Conservation (phyloP, 1,140 invertebrate genomes). For the Drosophila navojoa region DNA sequence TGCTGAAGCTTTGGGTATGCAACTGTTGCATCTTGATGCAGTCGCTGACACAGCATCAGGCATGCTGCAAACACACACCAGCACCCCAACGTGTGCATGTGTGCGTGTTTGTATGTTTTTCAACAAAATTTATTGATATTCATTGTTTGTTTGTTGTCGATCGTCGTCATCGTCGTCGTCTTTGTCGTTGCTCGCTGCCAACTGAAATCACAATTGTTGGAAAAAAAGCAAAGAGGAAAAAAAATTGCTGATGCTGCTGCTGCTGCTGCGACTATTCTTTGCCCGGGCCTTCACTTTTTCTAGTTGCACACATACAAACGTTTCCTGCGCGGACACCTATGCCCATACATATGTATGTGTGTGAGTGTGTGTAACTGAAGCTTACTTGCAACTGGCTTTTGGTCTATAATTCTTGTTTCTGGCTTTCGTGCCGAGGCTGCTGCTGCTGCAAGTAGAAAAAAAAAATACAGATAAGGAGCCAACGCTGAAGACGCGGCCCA, state of each 20-base stretch:
- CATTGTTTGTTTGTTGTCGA: slow-evolving; percentile 60
- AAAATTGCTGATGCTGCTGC: slow-evolving; percentile 48
- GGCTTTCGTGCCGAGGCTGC: slow-evolving; percentile 64
- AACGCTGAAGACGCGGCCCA: slow-evolving; percentile 33
- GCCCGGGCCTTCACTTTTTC: slow-evolving; percentile 55
- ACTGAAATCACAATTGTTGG: slow-evolving; percentile 58
- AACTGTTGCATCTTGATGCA: slow-evolving; percentile 51
- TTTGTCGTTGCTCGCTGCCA: slow-evolving; percentile 39
- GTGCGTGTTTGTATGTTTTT: slow-evolving; percentile 36
- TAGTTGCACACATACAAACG: slow-evolving; percentile 54
- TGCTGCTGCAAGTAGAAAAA: background rate
- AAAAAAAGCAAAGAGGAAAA: slow-evolving; percentile 15
- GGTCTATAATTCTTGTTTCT: slow-evolving; percentile 81
- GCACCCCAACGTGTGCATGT: slow-evolving; percentile 1
- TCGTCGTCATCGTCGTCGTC: slow-evolving; percentile 40
- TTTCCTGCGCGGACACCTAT: slow-evolving; percentile 37
- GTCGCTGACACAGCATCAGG: slow-evolving; percentile 44
- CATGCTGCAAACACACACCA: slow-evolving; percentile 22
- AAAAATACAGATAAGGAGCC: slow-evolving; percentile 65
- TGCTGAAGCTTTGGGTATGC: slow-evolving; percentile 18
- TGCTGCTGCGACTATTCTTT: background rate
- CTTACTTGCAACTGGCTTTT: slow-evolving; percentile 71
- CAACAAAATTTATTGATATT: slow-evolving; percentile 67
- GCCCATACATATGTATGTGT: slow-evolving; percentile 17
- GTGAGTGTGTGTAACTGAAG: slow-evolving; percentile 30